phyloP scores from a whole-genome alignment of 2,888 invertebrate genomes.

The Drosophila niveifrons region DNA sequence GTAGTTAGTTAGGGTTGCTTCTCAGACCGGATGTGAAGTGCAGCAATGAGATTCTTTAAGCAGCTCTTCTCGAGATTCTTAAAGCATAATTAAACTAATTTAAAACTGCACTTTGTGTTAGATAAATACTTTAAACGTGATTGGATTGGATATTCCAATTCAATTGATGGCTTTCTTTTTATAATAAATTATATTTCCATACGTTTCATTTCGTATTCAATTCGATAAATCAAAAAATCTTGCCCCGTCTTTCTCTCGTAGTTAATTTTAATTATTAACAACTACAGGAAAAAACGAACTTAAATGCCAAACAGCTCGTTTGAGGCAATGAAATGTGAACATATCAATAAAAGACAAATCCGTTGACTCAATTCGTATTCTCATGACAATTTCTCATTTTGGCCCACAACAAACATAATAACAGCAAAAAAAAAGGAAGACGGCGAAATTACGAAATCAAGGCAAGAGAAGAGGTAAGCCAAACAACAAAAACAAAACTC shows the following conservation, averaged over 20 bases:
- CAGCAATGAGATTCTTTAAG: not conserved
- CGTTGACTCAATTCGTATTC: conserved; percentile 15
- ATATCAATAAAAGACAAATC: conserved; percentile 31
- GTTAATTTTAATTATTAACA: conserved; percentile 12
- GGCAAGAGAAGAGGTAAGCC: conserved; percentile 12
- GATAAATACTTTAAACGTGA: no score
- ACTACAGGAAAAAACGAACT: conserved; percentile 2
- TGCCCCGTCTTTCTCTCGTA: not conserved
- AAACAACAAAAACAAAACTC: conserved; percentile 28
- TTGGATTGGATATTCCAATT: not conserved
- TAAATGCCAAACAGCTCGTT: conserved; percentile 16
- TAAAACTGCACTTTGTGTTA: no score
- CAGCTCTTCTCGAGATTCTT: not conserved
- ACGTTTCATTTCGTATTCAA: no score
- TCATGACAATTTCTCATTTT: conserved; percentile 71
- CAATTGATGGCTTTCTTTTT: not conserved
- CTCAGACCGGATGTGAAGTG: conserved; percentile 30
- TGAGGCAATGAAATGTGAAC: conserved; percentile 26
- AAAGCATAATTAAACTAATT: not conserved
- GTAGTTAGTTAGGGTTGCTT: conserved; percentile 30
- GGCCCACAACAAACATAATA: conserved; percentile 56
- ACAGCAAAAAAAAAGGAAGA: conserved; percentile 47
- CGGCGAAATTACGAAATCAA: conserved; percentile 63
- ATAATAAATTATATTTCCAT: not conserved
- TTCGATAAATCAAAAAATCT: not conserved